Evolutionary conservation across 2,888 invertebrate species (phyloP).

Genomic region (Elmis aenea): DNA sequence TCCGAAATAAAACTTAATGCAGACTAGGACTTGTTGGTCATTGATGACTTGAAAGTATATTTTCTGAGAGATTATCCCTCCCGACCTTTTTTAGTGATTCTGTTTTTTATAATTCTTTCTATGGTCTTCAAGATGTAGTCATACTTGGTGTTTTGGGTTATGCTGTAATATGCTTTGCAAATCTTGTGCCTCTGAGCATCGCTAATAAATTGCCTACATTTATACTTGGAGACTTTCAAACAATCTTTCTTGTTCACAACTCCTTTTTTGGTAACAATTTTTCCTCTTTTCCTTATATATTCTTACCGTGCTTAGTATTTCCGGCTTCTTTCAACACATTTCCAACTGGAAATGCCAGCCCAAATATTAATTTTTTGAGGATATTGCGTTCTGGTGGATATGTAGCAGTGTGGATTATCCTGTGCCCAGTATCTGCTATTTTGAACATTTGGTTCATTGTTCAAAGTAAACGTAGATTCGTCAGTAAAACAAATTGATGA

Average conservation of each 20-base stretch:
- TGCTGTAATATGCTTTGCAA: background rate
- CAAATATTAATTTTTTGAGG: too few relatives aligned
- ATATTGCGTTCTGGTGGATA: too few relatives aligned
- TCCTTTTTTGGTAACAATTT: background rate
- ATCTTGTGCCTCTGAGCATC: background rate
- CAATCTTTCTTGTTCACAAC: background rate
- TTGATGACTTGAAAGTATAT: background rate
- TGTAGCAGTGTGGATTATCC: too few relatives aligned
- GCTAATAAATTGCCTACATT: background rate
- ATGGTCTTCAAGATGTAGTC: background rate
- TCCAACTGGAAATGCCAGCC: background rate
- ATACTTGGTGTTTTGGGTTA: background rate
- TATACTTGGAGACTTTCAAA: background rate
- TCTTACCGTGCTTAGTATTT: background rate
- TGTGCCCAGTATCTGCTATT: too few relatives aligned
- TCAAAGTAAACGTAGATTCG: too few relatives aligned
- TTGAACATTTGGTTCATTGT: too few relatives aligned
- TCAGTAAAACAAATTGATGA: too few relatives aligned
- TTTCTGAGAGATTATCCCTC: background rate
- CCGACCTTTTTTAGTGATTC: background rate
- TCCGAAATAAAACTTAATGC: background rate
- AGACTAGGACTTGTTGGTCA: background rate
- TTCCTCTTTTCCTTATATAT: background rate
- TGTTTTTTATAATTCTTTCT: background rate
- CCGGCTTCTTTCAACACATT: background rate